Conservation (phyloP, 2,888 invertebrate genomes). For the Sclerodermus sp. region DNA sequence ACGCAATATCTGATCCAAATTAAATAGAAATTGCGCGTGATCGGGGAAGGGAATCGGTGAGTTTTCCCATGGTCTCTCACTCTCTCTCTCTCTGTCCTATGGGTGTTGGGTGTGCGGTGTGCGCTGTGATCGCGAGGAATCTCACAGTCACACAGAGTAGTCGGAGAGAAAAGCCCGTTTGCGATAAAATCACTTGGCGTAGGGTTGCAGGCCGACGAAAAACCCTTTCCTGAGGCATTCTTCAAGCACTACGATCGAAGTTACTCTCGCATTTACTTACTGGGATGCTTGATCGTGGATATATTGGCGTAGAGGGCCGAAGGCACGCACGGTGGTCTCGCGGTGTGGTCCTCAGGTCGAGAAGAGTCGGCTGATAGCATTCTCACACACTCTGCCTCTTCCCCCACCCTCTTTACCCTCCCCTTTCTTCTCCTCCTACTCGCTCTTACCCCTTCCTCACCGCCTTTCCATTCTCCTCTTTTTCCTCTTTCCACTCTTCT, state of each 20-base stretch:
- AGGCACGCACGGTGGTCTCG: conserved; percentile 53
- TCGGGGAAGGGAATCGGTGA: no score
- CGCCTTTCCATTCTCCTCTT: conserved; percentile 6
- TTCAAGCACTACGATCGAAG: conserved; percentile 28
- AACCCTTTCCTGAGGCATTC: no score
- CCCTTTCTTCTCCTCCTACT: conserved; percentile 9
- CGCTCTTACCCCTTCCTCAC: conserved; percentile 17
- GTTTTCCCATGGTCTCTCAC: no score
- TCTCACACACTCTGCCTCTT: conserved; percentile 32
- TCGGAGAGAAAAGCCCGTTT: no score
- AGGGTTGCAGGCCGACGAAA: no score
- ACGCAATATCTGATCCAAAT: no score
- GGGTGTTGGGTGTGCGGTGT: no score
- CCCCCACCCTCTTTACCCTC: conserved; percentile 8
- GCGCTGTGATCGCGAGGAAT: no score
- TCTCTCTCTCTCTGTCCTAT: no score
- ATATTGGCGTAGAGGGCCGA: conserved; percentile 42
- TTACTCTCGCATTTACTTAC: conserved; percentile 38
- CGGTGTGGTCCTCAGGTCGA: conserved; percentile 53
- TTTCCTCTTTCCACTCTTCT: background rate
- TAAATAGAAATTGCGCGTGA: no score
- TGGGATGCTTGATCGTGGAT: conserved; percentile 46
- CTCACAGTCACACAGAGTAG: no score
- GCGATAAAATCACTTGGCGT: no score
- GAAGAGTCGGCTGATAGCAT: conserved; percentile 40